phyloP scores from a whole-genome alignment of 2,888 invertebrate genomes.

The Copidosoma aretas region DNA sequence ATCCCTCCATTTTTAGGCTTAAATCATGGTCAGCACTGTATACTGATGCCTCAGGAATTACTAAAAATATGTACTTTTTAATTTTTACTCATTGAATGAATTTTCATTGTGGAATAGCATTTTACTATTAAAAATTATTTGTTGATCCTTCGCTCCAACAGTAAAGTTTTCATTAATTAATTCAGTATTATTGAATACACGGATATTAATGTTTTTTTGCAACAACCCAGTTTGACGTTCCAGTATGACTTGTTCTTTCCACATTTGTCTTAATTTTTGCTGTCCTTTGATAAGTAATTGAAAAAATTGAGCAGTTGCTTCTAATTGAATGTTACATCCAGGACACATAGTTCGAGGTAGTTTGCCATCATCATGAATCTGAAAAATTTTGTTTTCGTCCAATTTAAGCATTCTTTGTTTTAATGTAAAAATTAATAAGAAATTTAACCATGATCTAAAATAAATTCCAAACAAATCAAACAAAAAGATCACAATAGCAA shows the following conservation, averaged over 20 bases:
- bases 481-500: neutral
- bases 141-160: conserved; percentile 58
- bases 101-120: conserved; percentile 6
- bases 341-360: conserved; percentile 78
- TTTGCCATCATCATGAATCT: conserved; percentile 75
- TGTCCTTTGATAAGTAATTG: conserved; percentile 76
- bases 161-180: conserved; percentile 40
- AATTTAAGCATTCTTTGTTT: too few relatives aligned
- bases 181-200: conserved; percentile 44
- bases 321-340: conserved; percentile 77
- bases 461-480: conserved; percentile 1
- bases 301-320: conserved; percentile 77
- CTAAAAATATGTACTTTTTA: conserved; percentile 58
- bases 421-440: neutral
- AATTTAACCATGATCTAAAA: neutral
- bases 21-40: conserved; percentile 73
- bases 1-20: conserved; percentile 69
- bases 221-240: conserved; percentile 55
- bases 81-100: conserved; percentile 1
- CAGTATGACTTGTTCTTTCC: conserved; percentile 62
- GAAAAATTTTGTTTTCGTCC: conserved; percentile 41
- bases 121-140: conserved; percentile 66
- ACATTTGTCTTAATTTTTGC: conserved; percentile 65
- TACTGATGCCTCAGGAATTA: conserved; percentile 69
- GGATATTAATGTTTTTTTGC: conserved; percentile 29